phyloP scores from a whole-genome alignment of 2,888 invertebrate species.

The Ectobius pallidus region DNA sequence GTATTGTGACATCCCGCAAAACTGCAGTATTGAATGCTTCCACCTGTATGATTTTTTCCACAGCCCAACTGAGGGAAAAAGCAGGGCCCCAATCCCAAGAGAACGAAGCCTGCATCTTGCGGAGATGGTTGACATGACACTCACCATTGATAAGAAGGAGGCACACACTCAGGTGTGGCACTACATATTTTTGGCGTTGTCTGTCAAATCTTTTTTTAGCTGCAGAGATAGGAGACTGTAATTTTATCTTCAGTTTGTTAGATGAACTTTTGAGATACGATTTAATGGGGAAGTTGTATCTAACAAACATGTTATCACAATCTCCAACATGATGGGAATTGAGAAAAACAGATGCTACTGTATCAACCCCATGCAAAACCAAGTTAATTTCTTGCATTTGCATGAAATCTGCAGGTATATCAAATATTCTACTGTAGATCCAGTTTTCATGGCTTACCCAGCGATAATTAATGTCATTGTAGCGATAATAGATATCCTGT shows the following conservation, averaged over 20 bases:
- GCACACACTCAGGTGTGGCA: slow-evolving; percentile 83
- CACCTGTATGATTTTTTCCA: slow-evolving; percentile 80
- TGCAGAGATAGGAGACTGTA: slow-evolving; percentile 68
- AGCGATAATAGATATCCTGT: slow-evolving; percentile 67
- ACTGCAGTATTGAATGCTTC: slow-evolving; percentile 68
- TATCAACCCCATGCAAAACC: slow-evolving; percentile 86
- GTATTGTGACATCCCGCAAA: slow-evolving; percentile 66
- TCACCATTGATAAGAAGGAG: slow-evolving; percentile 78
- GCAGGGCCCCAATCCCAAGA: slow-evolving; percentile 98
- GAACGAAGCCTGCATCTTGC: slow-evolving; percentile 95
- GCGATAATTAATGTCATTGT: slow-evolving; percentile 78
- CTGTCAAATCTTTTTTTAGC: slow-evolving; percentile 56
- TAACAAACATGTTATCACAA: slow-evolving; percentile 85
- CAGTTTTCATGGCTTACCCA: slow-evolving; percentile 86
- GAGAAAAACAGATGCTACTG: slow-evolving; percentile 74
- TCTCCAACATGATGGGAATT: slow-evolving; percentile 70
- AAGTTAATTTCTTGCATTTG: slow-evolving; percentile 56
- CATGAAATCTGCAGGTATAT: slow-evolving; percentile 58
- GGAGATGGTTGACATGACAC: slow-evolving; percentile 88
- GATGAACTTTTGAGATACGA: slow-evolving; percentile 49
- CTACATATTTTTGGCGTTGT: slow-evolving; percentile 56
- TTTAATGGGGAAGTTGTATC: slow-evolving; percentile 75
- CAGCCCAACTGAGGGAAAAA: slow-evolving; percentile 83
- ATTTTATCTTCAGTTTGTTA: slow-evolving; percentile 66
- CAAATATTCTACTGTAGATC: slow-evolving; percentile 73